Conservation (phyloP, 2,888 invertebrate species). For the Ophonus ardosiacus region DNA sequence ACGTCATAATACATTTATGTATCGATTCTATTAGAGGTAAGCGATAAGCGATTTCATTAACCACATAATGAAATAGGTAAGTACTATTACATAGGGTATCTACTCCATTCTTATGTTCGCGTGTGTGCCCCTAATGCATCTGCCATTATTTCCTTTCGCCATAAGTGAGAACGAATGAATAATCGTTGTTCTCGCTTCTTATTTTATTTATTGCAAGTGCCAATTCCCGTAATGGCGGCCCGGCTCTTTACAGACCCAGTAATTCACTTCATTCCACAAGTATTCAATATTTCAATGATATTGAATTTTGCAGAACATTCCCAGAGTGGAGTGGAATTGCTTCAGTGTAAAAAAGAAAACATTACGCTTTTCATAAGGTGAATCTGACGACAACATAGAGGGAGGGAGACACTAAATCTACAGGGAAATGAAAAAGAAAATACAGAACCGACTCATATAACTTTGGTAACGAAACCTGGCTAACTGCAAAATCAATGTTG, state of each 20-base stretch:
- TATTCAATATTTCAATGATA: slow-evolving; percentile 52
- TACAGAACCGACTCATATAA: no score
- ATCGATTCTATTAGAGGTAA: no score
- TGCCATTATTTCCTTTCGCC: slow-evolving; percentile 15
- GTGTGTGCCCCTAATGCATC: not conserved
- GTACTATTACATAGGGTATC: no score
- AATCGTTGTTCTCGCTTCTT: slow-evolving; percentile 27
- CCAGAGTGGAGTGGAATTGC: slow-evolving; percentile 1
- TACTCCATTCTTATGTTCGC: not conserved
- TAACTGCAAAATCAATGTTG: no score
- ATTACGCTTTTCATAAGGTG: slow-evolving; percentile 16
- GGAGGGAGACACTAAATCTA: no score
- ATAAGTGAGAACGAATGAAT: slow-evolving; percentile 20
- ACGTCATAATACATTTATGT: no score
- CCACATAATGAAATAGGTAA: no score
- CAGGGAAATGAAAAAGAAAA: no score
- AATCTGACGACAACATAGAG: slow-evolving; percentile 4
- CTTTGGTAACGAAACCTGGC: no score
- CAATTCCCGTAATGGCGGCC: slow-evolving; percentile 50
- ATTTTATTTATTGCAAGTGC: slow-evolving; percentile 48
- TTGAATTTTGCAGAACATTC: slow-evolving; percentile 46
- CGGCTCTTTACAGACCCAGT: slow-evolving; percentile 24
- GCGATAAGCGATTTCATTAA: no score
- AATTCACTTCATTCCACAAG: slow-evolving; percentile 44
- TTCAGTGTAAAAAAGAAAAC: slow-evolving; percentile 19